Evolutionary conservation across 1,140 invertebrate species (phyloP), one percentile per base, ranked within the genome.

Genomic region (Cydia fagiglandana): DNA sequence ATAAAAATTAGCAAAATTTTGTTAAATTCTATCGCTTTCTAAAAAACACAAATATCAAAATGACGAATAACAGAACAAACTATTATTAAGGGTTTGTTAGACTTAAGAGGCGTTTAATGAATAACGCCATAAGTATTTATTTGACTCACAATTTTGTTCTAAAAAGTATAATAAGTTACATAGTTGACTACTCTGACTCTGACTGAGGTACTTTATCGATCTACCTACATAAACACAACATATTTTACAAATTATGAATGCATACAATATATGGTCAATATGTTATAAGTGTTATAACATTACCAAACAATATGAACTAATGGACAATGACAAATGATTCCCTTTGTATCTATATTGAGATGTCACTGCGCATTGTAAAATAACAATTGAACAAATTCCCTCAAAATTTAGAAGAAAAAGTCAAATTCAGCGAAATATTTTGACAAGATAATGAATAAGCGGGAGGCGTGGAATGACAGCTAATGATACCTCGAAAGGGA

Each of bases 241-340:
- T 61, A 20, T n/a, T 61, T 61, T 24, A 61, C 56, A 24, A 61
- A 61, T 24, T 20, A 61, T n/a, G 24, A 47, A 5, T 50, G 41
- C 4, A 68, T 47, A 73, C 45, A 82, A 78, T 75, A 74, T 77
- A 78, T 79, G 76, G 81, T 83, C 82, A 85, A 86, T 86, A 89
- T 88, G 87, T 84, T 30, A 24, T 24, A 24, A 24, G 24, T 24
- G 24, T 24, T 81, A 87, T 75, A 61, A 64, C 7, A 41, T 83
- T 80, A 81, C 75, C 83, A 77, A 91, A 91, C 89, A 92, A 91
- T 90, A 84, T 87, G 78, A 41, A 84, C 86, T 92, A 92, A 92
- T 92, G 89, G 89, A 88, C 88, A 91, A 89, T 92, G 91, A 92
- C 89, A 92, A 91, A 92, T 92, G 89, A 84, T 86, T 88, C 83